Conservation (phyloP, 2,113 vertebrate species). For the Synchiropus splendidus region DNA sequence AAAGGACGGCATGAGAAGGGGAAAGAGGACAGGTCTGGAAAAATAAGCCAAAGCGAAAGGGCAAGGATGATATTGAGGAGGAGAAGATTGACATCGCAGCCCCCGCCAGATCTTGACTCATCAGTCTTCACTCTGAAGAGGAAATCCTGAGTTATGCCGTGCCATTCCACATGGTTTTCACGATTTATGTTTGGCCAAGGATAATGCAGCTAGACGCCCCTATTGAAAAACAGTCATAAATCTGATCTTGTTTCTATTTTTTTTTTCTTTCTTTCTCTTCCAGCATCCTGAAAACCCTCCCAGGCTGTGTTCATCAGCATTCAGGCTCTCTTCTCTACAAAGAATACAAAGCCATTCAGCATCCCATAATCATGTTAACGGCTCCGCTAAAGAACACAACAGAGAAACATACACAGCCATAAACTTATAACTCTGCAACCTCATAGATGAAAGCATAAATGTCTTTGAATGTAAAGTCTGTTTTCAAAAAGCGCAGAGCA, state of each 20-base stretch:
- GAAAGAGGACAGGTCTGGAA: conserved; percentile 11
- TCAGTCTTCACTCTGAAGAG: conserved; percentile 34
- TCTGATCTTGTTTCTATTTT: conserved; percentile 57
- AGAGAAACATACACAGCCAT: no score
- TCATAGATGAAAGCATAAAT: no score
- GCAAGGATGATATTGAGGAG: conserved; percentile 25
- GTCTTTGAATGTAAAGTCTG: no score
- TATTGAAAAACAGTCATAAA: conserved; percentile 64
- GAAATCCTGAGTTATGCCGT: conserved; percentile 57
- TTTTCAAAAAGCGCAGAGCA: no score
- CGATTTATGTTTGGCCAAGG: conserved; percentile 58
- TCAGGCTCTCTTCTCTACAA: conserved; percentile 30
- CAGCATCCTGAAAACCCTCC: conserved; percentile 29
- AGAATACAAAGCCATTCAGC: conserved; percentile 36
- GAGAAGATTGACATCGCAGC: conserved; percentile 13
- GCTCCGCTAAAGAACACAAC: no score
- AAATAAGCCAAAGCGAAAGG: conserved; percentile 15
- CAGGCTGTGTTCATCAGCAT: conserved; percentile 17
- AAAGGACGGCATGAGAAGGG: not conserved
- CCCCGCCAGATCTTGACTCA: conserved; percentile 41
- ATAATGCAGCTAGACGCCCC: conserved; percentile 55
- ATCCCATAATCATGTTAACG: no score
- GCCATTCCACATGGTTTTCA: conserved; percentile 40
- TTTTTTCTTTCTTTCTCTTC: conserved; percentile 18
- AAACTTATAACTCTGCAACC: no score